A percentile compares a stretch with the other conserved stretches of the same genome.
These are phyloP conservation scores for Drosophila azteca DNA, from an alignment of 1,140 invertebrate genomes.

Conservation along the genomic window DNA sequence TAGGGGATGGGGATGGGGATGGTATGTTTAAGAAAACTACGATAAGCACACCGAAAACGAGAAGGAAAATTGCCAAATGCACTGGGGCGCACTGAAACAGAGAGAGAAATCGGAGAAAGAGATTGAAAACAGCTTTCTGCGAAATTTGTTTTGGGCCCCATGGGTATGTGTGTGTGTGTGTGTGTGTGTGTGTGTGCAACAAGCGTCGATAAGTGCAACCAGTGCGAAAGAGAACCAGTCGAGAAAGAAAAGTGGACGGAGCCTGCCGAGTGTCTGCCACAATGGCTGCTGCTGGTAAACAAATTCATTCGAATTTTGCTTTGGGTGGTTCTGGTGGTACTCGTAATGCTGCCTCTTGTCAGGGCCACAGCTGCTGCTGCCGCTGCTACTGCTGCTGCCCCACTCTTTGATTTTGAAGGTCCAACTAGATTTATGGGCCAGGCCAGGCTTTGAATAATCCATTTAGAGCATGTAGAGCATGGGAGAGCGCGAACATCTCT, in stretches of 20 bases:
- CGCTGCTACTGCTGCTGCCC: neutral
- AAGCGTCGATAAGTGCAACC: conserved; percentile 49
- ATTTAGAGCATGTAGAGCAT: conserved; percentile 60
- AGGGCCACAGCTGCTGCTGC: conserved; percentile 2
- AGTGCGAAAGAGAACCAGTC: neutral
- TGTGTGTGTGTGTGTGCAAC: conserved; percentile 38
- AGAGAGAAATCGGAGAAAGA: conserved; percentile 12
- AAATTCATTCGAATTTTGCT: conserved; percentile 40
- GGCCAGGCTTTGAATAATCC: conserved; percentile 74
- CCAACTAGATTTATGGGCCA: conserved; percentile 38
- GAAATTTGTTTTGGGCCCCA: conserved; percentile 38
- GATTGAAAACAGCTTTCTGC: conserved; percentile 50
- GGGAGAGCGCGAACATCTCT: conserved; percentile 45
- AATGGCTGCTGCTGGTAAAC: conserved; percentile 36
- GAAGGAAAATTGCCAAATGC: conserved; percentile 39
- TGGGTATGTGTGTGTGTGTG: conserved; percentile 30
- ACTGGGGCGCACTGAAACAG: neutral
- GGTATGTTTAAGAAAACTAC: conserved; percentile 12
- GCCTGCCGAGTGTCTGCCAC: conserved; percentile 15
- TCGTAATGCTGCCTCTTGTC: conserved; percentile 10
- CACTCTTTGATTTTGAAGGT: conserved; percentile 39
- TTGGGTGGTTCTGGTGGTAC: conserved; percentile 6
- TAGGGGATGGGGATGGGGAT: neutral
- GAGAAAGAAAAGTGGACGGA: conserved; percentile 1
- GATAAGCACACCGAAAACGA: conserved; percentile 37